Base-by-base conservation (phyloP, 2,797 vertebrate genomes). In the Gephyroberyx darwinii region DNA sequence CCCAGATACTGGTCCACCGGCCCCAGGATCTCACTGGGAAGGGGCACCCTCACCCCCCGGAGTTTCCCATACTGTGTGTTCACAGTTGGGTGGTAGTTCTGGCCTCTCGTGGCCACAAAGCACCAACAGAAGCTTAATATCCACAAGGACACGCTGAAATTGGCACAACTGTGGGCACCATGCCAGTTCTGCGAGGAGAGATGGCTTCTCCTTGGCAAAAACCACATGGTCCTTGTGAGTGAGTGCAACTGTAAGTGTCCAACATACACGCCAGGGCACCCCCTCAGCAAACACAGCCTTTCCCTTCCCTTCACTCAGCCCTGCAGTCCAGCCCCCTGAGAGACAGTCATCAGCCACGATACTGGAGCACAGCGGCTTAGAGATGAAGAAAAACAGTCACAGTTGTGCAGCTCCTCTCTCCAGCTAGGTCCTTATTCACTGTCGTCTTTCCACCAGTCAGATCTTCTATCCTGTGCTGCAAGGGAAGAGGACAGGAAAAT, bases 31-130 rank as follows among this genome's bases (percentile, higher is more conserved):
- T 99, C 98, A 16, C 96, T 99, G 47, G 96, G 97, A 85, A 99
- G 86, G 0, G 98, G 96, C 67, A 98, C 95, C 0, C 97, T 94
- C 80, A 96, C 93, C 4, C 98, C 98, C 65, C 98, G 92, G 65
- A 99, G 93, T 85, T 99, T 99, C 84, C 98, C 98, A 7, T 97
- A 99, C 92, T 98, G 96, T 0, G 98, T 99, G 91, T 99, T 99
- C 91, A 99, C 97, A 19, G 95, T 96, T 59, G 97, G 97, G 1
- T 97, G 95, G 86, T 96, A 97, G 91, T 93, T 95, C 90, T 99
- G 97, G 76, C 93, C 93, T 80, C 92, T 89, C 83, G 93, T 88
- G 35, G 65, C 90, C 8, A 69, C 88, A 20, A 96, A 85, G 22
- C 90, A 93, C 90, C 94, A 95, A 61, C 91, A 95, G 53, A 98